phyloP scores from a whole-genome alignment of 2,888 invertebrate species.

The Congeria kusceri region DNA sequence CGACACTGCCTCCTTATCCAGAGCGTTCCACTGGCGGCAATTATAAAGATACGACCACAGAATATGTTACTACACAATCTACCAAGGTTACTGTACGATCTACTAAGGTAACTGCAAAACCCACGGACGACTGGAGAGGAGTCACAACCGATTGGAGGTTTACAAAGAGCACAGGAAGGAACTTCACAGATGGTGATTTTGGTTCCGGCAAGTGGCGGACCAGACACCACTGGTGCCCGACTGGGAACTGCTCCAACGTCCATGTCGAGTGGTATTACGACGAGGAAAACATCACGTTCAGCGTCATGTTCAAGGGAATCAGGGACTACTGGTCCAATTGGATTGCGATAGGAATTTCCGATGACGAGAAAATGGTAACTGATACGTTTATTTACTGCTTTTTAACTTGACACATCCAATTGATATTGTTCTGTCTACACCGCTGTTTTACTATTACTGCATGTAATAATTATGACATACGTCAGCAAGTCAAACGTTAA shows the following conservation, averaged over 20 bases:
- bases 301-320: not conserved
- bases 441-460: too few relatives aligned
- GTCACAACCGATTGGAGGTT: constrained; percentile 74
- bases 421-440: too few relatives aligned
- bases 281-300: not conserved
- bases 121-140: constrained; percentile 82
- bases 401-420: too few relatives aligned
- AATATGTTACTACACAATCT: too few relatives aligned
- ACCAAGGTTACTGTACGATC: too few relatives aligned
- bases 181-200: too few relatives aligned
- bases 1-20: constrained; percentile 7
- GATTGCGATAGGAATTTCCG: constrained; percentile 25
- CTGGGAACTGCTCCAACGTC: not conserved
- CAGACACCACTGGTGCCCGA: constrained; percentile 24
- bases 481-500: too few relatives aligned
- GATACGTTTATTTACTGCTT: too few relatives aligned
- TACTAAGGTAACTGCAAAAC: constrained; percentile 75
- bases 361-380: constrained; percentile 19
- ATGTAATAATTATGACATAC: too few relatives aligned
- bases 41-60: constrained; percentile 70
- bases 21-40: constrained; percentile 19
- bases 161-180: too few relatives aligned
- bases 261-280: constrained; percentile 1
- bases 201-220: too few relatives aligned
- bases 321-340: not conserved